Evolutionary conservation across 1,140 invertebrate genomes (phyloP).

Genomic region (Littorina saxatilis): DNA sequence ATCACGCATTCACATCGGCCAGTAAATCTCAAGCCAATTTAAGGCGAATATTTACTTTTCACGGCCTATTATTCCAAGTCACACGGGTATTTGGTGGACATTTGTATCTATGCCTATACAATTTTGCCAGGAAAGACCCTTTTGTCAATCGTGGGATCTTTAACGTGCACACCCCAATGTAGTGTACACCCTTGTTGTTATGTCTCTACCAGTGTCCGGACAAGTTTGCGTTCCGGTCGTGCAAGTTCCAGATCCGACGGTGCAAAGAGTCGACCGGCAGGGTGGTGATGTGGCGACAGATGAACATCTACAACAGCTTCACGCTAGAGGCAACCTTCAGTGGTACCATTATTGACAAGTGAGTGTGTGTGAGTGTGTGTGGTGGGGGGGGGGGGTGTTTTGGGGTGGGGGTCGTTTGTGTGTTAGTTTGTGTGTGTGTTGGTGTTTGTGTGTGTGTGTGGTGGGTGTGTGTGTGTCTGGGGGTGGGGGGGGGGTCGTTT

Average conservation of each 20-base stretch:
- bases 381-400: too few relatives aligned
- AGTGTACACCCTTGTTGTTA: too few relatives aligned
- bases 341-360: conserved; percentile 72
- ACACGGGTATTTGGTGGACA: too few relatives aligned
- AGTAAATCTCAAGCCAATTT: too few relatives aligned
- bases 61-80: too few relatives aligned
- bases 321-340: conserved; percentile 75
- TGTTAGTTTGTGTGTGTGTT: neutral
- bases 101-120: too few relatives aligned
- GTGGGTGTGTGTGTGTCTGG: neutral
- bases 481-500: neutral
- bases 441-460: conserved; percentile 6
- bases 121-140: too few relatives aligned
- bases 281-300: conserved; percentile 75
- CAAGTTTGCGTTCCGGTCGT: conserved; percentile 72
- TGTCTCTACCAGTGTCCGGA: conserved; percentile 67
- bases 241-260: conserved; percentile 72
- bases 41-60: too few relatives aligned
- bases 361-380: conserved; percentile 31
- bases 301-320: conserved; percentile 73
- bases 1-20: too few relatives aligned
- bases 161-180: too few relatives aligned
- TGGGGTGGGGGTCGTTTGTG: neutral
- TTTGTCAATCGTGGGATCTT: too few relatives aligned
- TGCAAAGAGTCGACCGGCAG: conserved; percentile 75